Percentiles rank a stretch among this genome's conserved stretches.
These are phyloP conservation scores for Masnerella sp. DNA, from an alignment of 2,888 invertebrate species.

Conservation along the genomic window DNA sequence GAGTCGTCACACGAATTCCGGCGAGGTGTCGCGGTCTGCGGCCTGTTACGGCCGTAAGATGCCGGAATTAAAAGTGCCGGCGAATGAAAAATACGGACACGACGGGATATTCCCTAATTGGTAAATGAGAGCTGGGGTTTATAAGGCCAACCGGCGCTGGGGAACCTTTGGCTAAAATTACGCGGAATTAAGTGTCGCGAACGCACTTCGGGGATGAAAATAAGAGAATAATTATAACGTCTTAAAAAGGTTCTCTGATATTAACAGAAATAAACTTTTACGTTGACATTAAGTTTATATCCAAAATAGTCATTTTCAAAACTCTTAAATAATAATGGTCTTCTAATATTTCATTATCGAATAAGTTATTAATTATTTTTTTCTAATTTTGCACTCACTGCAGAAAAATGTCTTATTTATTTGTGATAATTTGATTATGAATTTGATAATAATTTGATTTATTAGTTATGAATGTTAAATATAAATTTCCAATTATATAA, in stretches of 20 bases:
- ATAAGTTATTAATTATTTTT: no score
- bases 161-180: constrained; percentile 21
- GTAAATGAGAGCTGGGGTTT: constrained; percentile 23
- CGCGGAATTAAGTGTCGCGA: constrained; percentile 14
- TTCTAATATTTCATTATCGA: no score
- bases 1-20: constrained; percentile 46
- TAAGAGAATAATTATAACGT: not conserved
- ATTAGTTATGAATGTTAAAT: no score
- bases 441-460: no score
- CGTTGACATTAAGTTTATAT: no score
- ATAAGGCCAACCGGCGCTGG: constrained; percentile 1
- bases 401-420: no score
- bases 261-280: no score
- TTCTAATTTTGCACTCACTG: no score
- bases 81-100: constrained; percentile 25
- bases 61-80: constrained; percentile 23
- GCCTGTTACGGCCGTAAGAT: constrained; percentile 11
- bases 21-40: constrained; percentile 6
- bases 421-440: no score
- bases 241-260: not conserved
- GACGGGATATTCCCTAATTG: constrained; percentile 28
- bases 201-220: not conserved
- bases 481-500: no score
- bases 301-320: no score
- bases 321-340: no score